phyloP scores from a whole-genome alignment of 2,797 vertebrate species.

The Botia almorhae region DNA sequence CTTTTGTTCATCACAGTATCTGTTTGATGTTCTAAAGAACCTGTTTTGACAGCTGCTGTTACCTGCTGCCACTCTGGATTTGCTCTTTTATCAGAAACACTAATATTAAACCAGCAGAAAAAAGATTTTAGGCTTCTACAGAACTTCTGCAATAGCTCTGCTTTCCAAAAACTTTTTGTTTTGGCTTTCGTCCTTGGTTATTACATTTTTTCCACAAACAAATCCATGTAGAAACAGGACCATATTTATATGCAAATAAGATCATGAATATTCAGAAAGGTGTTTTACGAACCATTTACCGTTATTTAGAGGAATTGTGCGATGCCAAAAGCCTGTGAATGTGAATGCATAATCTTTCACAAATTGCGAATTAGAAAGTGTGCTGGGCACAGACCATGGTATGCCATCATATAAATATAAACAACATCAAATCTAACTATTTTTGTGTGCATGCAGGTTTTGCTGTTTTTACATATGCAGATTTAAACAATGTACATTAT shows the following conservation, averaged over 20 bases:
- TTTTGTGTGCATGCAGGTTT: background rate
- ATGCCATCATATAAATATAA: no score
- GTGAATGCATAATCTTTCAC: conserved; percentile 4
- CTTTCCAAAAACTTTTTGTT: background rate
- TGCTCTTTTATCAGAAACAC: conserved; percentile 6
- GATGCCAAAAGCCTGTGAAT: background rate
- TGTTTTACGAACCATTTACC: conserved; percentile 1
- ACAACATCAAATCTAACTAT: background rate
- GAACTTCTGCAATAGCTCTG: background rate
- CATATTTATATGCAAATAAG: conserved; percentile 3
- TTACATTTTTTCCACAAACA: background rate
- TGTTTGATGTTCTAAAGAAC: background rate
- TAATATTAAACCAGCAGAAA: conserved; percentile 7
- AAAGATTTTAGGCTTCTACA: background rate
- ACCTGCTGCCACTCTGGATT: background rate
- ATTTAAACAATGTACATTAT: background rate
- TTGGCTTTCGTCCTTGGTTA: background rate
- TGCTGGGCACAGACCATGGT: background rate
- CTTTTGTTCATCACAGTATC: background rate
- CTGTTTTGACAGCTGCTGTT: conserved; percentile 7
- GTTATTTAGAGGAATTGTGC: background rate
- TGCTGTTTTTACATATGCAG: background rate
- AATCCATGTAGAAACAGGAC: conserved; percentile 1
- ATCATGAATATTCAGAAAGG: conserved; percentile 13
- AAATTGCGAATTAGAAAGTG: conserved; percentile 15